Evolutionary conservation across 2,888 invertebrate genomes (phyloP).

Genomic region (Parapristionchus giblindavisi): DNA sequence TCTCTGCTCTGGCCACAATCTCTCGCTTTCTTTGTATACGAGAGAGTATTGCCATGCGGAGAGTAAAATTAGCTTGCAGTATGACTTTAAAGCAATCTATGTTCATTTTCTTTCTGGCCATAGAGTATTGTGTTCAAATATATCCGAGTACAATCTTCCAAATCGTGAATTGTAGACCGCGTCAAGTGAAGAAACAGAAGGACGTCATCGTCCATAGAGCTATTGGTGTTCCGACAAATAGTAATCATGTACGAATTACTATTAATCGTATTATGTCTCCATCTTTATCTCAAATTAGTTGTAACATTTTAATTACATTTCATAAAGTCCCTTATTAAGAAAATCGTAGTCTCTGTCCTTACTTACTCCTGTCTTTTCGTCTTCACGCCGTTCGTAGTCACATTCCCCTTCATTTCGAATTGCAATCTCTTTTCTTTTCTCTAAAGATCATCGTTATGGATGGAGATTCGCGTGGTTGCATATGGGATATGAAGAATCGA

Average conservation of each 20-base stretch:
- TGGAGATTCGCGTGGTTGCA: constrained; percentile 55
- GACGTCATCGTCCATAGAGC: constrained; percentile 60
- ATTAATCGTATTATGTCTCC: too few relatives aligned
- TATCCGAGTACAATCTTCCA: neutral
- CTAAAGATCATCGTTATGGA: constrained; percentile 60
- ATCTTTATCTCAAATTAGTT: too few relatives aligned
- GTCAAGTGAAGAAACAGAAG: constrained; percentile 57
- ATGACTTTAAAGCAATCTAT: too few relatives aligned
- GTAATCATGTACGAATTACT: constrained; percentile 57
- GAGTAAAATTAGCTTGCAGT: too few relatives aligned
- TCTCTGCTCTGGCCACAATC: too few relatives aligned
- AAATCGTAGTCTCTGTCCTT: neutral
- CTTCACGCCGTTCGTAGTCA: neutral
- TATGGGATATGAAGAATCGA: constrained; percentile 59
- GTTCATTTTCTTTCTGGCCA: neutral
- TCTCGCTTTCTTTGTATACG: too few relatives aligned
- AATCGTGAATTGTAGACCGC: constrained; percentile 56
- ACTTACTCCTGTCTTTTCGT: neutral
- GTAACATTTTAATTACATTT: too few relatives aligned
- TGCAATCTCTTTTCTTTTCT: neutral
- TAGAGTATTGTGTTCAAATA: neutral
- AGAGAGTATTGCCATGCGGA: too few relatives aligned
- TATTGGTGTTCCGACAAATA: constrained; percentile 53
- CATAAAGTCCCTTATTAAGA: constrained; percentile 1
- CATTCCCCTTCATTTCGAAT: neutral